phyloP scores from a whole-genome alignment of 1,140 invertebrate species.

The Argopecten irradians region DNA sequence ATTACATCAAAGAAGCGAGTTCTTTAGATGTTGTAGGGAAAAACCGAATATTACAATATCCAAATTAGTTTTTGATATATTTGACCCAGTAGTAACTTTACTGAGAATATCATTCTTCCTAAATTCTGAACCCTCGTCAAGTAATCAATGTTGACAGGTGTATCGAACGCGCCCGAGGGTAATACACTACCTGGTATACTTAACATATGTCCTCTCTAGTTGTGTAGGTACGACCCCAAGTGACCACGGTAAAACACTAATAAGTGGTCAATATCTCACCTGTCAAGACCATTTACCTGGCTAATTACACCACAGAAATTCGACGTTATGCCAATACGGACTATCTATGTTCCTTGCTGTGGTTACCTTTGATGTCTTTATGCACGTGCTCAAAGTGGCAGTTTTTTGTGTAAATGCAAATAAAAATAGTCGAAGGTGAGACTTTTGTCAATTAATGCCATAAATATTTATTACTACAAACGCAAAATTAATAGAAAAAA shows the following conservation, averaged over 20 bases:
- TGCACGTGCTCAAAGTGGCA: too few species aligned
- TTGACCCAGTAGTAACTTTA: background rate
- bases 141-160: background rate
- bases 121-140: background rate
- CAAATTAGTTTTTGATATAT: background rate
- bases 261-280: background rate
- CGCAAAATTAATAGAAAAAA: too few species aligned
- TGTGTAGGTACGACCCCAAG: too few species aligned
- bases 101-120: background rate
- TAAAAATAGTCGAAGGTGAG: too few species aligned
- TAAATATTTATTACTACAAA: too few species aligned
- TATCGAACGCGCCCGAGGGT: background rate
- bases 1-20: background rate
- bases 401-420: too few species aligned
- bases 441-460: too few species aligned
- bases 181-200: too few species aligned
- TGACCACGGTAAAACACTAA: background rate
- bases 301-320: background rate
- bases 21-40: background rate
- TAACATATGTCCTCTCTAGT: background rate
- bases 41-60: background rate
- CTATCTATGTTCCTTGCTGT: too few species aligned
- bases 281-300: background rate
- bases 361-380: too few species aligned
- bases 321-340: background rate